Evolutionary conservation across 2,797 vertebrate genomes (phyloP).

Genomic region (Arrhamphus sclerolepis): DNA sequence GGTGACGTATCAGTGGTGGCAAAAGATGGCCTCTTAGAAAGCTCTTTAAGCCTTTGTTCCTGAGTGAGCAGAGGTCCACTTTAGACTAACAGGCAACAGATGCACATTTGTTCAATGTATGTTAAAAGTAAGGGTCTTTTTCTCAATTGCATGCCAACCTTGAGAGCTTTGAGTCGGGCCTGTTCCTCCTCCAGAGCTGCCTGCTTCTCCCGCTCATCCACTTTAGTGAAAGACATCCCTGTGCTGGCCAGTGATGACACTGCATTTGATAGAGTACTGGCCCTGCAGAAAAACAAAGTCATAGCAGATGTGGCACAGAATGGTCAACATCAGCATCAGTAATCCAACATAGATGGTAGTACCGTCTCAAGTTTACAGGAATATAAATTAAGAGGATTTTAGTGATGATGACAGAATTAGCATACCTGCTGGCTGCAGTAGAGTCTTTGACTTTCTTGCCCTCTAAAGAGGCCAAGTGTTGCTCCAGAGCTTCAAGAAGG

Average conservation of each 20-base stretch:
- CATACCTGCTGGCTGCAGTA: conserved; percentile 96
- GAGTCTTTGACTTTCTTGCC: conserved; percentile 99
- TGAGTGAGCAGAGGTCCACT: conserved; percentile 48
- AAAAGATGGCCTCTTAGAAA: conserved; percentile 95
- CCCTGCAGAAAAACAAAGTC: conserved; percentile 77
- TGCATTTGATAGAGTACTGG: conserved; percentile 97
- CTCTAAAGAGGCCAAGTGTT: conserved; percentile 98
- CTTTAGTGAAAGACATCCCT: conserved; percentile 97
- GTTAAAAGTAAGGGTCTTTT: background rate
- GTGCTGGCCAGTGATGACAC: conserved; percentile 97
- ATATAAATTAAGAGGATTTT: conserved; percentile 7
- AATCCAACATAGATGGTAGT: background rate
- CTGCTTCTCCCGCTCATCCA: conserved; percentile 99
- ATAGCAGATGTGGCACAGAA: conserved; percentile 8
- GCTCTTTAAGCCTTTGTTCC: conserved; percentile 98
- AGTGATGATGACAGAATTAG: conserved; percentile 2
- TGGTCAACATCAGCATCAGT: conserved; percentile 6
- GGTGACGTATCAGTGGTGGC: conserved; percentile 96
- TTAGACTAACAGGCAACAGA: conserved; percentile 24
- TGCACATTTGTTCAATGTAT: no score
- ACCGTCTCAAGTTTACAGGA: background rate
- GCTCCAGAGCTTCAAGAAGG: conserved; percentile 98
- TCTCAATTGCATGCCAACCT: conserved; percentile 76
- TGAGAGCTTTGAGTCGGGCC: conserved; percentile 95
- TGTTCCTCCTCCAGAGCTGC: conserved; percentile 98